Conservation (phyloP, 2,113 vertebrate genomes). For the Eolophus roseicapilla region DNA sequence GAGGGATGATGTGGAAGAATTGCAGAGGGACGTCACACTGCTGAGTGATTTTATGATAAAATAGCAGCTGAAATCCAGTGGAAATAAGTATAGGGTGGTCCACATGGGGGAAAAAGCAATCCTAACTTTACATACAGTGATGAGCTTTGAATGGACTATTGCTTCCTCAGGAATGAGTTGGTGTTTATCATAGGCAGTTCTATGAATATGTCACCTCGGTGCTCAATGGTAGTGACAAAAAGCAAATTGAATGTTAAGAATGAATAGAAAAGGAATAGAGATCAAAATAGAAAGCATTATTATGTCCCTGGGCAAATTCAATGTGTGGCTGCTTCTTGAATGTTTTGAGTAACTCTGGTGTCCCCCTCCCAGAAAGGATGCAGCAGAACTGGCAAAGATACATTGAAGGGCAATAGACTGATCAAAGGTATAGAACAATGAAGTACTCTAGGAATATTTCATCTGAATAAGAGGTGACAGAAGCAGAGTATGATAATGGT, state of each 20-base stretch:
- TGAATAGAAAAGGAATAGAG: constrained; percentile 12
- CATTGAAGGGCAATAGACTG: neutral
- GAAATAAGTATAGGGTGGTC: neutral
- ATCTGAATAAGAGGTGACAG: constrained; percentile 33
- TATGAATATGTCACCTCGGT: neutral
- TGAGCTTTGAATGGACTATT: constrained; percentile 11
- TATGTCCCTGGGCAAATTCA: neutral
- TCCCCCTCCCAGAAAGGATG: neutral
- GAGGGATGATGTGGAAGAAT: neutral
- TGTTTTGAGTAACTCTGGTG: neutral
- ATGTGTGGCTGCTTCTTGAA: neutral
- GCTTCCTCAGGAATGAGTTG: constrained; percentile 10
- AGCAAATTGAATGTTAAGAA: constrained; percentile 33
- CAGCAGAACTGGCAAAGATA: neutral
- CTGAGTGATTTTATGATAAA: neutral
- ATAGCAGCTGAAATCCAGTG: neutral
- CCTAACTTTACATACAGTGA: neutral
- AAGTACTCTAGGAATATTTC: constrained; percentile 28
- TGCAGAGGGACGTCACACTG: neutral
- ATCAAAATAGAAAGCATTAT: constrained; percentile 24
- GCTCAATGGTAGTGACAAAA: neutral
- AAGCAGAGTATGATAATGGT: constrained; percentile 16
- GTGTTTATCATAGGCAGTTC: constrained; percentile 15
- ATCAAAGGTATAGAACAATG: constrained; percentile 33
- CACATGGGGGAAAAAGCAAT: neutral